These are phyloP conservation scores for Leptosomus discolor DNA, from an alignment of 2,113 vertebrate species.

Conservation along the genomic window DNA sequence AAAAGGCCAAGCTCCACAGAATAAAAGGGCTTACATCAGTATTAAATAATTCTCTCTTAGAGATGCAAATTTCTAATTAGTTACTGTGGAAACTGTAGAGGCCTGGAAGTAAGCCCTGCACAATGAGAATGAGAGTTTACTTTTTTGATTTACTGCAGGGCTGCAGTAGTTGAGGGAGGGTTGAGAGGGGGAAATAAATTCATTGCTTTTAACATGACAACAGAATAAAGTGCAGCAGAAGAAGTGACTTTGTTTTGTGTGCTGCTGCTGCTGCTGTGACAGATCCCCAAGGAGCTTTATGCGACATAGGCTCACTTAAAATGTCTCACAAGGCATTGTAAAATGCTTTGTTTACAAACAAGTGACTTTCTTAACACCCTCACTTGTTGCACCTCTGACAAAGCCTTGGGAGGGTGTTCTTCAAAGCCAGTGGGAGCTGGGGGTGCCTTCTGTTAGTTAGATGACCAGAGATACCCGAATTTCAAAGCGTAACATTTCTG, in stretches of 20 bases:
- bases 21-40: slow-evolving; percentile 82
- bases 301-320: slow-evolving; percentile 39
- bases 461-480: neutral
- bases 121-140: slow-evolving; percentile 83
- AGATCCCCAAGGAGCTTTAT: slow-evolving; percentile 60
- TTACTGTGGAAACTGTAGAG: slow-evolving; percentile 84
- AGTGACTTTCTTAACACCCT: slow-evolving; percentile 38
- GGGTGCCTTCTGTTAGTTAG: neutral
- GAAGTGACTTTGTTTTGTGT: slow-evolving; percentile 74
- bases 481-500: neutral
- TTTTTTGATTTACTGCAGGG: slow-evolving; percentile 83
- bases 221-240: slow-evolving; percentile 74
- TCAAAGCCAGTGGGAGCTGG: neutral
- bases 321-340: slow-evolving; percentile 42
- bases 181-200: slow-evolving; percentile 77
- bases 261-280: slow-evolving; percentile 20
- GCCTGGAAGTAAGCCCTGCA: slow-evolving; percentile 78
- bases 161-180: slow-evolving; percentile 65
- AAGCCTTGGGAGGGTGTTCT: neutral
- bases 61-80: slow-evolving; percentile 87
- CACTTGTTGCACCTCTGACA: slow-evolving; percentile 2
- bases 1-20: slow-evolving; percentile 78
- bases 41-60: slow-evolving; percentile 85
- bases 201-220: slow-evolving; percentile 80
- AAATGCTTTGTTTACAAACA: slow-evolving; percentile 69